Evolutionary conservation across 2,797 vertebrate genomes (phyloP), one percentile per base, ranked within the genome.

Genomic region (Acrocephalus scirpaceus): DNA sequence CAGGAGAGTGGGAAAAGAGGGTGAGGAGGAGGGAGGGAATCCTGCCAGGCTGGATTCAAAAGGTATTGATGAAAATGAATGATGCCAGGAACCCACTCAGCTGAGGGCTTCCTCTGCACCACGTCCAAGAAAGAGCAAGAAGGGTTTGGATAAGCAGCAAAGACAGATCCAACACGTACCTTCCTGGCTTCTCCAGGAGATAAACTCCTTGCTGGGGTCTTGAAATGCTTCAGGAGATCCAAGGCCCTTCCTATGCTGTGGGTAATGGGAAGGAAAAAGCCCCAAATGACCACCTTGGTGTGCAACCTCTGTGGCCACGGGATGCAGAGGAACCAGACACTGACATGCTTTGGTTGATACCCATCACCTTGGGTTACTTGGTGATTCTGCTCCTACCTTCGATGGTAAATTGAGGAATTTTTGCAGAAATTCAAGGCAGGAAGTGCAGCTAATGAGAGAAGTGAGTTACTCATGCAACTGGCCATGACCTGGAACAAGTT

Each of bases 191-290:
- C 96, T 57, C 98, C 99, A 17, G 97, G 94, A 9, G 98, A 97
- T 45, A 99, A 96, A 17, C 91, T 98, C 96, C 98, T 98, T 16
- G 95, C 95, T 50, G 97, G 98, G 94, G 98, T 98, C 85, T 98
- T 92, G 47, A 99, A 88, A 90, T 99, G 98, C 7, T 98, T 98
- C 53, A 98, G 98, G 53, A 99, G 96, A 83, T 98, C 98, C 97
- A 99, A 97, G 64, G 98, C 97, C 20, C 98, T 98, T 65, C 98
- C 98, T 94, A 99, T 94, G n/a, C 99, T 99, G 97, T 32, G 45
- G 56, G 48, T 12, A 93, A 84, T 3, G 17, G 83, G 66, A 84
- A 93, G 34, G 34, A 61, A 86, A 77, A 60, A 45, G 12, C 26
- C 10, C 11, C 25, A 48, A 16, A 30, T 32, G 10, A 51, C 8